phyloP scores from a whole-genome alignment of 2,113 vertebrate species.

The Heterotis niloticus region DNA sequence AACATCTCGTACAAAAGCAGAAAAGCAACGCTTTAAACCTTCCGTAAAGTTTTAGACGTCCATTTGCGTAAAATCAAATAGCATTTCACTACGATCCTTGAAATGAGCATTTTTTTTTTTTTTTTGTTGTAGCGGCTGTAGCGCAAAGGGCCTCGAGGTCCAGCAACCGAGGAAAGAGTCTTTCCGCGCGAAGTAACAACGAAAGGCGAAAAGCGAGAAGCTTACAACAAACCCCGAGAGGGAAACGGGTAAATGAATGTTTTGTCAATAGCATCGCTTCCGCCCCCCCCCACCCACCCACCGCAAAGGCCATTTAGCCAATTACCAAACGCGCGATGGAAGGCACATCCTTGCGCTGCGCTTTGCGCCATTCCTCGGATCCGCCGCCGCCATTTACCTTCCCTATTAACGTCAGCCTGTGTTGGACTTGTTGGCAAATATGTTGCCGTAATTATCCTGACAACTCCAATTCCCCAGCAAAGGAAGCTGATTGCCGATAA shows the following conservation, averaged over 20 bases:
- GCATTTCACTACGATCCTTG: too few species aligned
- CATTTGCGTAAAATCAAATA: too few species aligned
- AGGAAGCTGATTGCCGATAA: slow-evolving; percentile 41
- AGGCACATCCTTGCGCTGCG: slow-evolving; percentile 4
- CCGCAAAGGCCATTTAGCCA: slow-evolving; percentile 42
- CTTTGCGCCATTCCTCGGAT: slow-evolving; percentile 1
- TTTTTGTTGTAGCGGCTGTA: too few species aligned
- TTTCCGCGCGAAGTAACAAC: background rate
- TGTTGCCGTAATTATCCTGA: slow-evolving; percentile 45
- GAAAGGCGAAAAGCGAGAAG: background rate
- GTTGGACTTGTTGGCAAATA: slow-evolving; percentile 45
- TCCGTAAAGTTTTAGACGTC: too few species aligned
- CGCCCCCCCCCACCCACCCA: slow-evolving; percentile 39
- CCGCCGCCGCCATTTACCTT: slow-evolving; percentile 39
- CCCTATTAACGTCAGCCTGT: slow-evolving; percentile 43
- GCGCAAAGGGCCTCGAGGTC: background rate
- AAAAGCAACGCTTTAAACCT: too few species aligned
- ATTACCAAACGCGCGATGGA: slow-evolving; percentile 40
- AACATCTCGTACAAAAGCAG: too few species aligned
- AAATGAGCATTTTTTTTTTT: too few species aligned
- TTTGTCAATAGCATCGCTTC: slow-evolving; percentile 36
- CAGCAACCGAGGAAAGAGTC: background rate
- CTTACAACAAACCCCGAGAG: background rate
- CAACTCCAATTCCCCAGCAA: slow-evolving; percentile 39
- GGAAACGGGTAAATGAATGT: slow-evolving; percentile 26